Base-by-base conservation (phyloP, 2,797 vertebrate species). In the Bryconaethiops microstoma region DNA sequence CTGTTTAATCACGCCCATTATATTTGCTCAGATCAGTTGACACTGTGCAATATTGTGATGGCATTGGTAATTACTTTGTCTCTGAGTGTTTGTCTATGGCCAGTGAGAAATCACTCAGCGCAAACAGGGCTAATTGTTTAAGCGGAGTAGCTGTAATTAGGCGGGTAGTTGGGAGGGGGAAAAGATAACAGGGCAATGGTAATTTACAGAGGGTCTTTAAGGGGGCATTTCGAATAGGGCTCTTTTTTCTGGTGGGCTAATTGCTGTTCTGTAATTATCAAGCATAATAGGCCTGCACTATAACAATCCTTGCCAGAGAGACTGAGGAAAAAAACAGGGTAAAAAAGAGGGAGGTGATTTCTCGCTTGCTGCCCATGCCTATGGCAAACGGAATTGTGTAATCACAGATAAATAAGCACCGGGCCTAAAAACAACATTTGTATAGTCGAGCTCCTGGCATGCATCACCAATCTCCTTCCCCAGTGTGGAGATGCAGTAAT, bases 181-280 rank as follows among this genome's bases (percentile, higher is more conserved):
- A 76, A 78, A 65, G 35, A 82, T 77, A n/a, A 39, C 35, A 55
- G 48, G 77, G 65, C 77, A 78, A 69, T 59, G 67, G 77, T 57
- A 70, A 83, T 84, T 86, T 84, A 86, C 13, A 39, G 85, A 80
- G 48, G 57, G 78, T 85, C 83, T 85, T 85, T 59, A 71, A 45
- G 29, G 83, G 76, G 75, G 84, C 79, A 55, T 68, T 80, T 82
- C 75, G 85, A 85, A 67, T 60, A 74, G 40, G 59, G 74, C n/a
- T 79, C 80, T 86, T 90, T 85, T 86, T 87, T 70, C 69, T 80
- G 85, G 88, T 67, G 52, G 83, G 85, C 88, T 90, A 87, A 92
- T 90, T 86, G 87, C 64, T 4, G 77, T 54, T 39, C 68, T 45
- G 77, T 87, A 84, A 90, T 87, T 83, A 85, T 80, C 72, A 82